Percentiles rank a stretch among this genome's conserved stretches.
Conservation (phyloP, 2,113 vertebrate species). For the Abramis brama region DNA sequence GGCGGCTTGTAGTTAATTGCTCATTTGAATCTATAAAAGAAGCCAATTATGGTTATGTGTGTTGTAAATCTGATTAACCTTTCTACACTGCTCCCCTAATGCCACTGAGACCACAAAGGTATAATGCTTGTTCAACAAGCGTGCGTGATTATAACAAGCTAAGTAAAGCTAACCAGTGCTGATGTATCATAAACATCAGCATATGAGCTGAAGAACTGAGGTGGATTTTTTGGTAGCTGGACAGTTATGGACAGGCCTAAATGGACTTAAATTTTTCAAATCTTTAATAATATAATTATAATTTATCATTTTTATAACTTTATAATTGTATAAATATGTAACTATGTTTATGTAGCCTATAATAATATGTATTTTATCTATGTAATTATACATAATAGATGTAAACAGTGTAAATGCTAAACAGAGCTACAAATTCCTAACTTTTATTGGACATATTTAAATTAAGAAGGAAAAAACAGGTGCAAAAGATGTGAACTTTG, state of each 20-base stretch:
- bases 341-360: no score
- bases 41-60: slow-evolving; percentile 66
- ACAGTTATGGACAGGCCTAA: not conserved
- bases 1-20: slow-evolving; percentile 65
- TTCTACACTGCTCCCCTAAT: slow-evolving; percentile 47
- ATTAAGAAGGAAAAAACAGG: not conserved
- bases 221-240: not conserved
- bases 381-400: not conserved
- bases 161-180: slow-evolving; percentile 50
- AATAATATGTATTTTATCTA: not conserved
- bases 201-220: not conserved
- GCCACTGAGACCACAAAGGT: slow-evolving; percentile 48
- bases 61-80: slow-evolving; percentile 70
- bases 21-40: slow-evolving; percentile 65
- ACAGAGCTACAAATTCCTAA: not conserved
- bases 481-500: no score
- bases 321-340: no score
- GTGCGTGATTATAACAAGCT: slow-evolving; percentile 42
- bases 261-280: not conserved
- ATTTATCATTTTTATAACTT: no score
- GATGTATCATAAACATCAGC: not conserved
- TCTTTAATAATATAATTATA: no score
- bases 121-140: slow-evolving; percentile 59
- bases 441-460: not conserved
- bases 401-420: not conserved